Base-by-base conservation (phyloP, 1,140 invertebrate genomes). In the Acromyrmex charruanus region DNA sequence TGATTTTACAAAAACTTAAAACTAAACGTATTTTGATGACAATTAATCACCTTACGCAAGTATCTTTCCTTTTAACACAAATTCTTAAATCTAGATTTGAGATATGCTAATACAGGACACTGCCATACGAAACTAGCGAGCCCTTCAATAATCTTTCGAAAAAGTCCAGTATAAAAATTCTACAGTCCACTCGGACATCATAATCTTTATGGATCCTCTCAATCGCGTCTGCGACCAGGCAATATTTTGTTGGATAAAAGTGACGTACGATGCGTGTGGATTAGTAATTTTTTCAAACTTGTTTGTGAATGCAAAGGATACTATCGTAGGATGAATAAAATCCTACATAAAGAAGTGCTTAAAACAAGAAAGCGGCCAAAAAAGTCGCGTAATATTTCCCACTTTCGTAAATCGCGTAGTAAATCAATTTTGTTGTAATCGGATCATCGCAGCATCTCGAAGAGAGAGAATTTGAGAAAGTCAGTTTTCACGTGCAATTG, bases 231-330 rank as follows among this genome's bases (percentile, higher is more conserved):
- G 69, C 79, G 53, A 81, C 51, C 79, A 21, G 71, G 80, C 80
- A 84, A 84, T 84, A 84, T 84, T 84, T 84, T 61, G 80, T 68
- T 74, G 80, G 80, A 84, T 84, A 61, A 75, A 74, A 49, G 58
- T 74, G 80, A 75, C 69, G 69, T 84, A 75, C 80, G 80, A 39
- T 44, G 55, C 58, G 55, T 63, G 58, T 75, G 58, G 80, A 84
- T 84, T 84, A 84, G 18, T 61, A 84, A 61, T 74, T 75, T 82
- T 84, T 61, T 75, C 49, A 63, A 28, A 61, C 55, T 61, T 84
- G 80, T 84, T 84, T 84, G 80, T 39, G 55, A 74, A 58, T 39
- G 25, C 55, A 44, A 61, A 84, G 58, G 25, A 84, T 31, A 28
- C 69, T 31, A 21, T 10, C 77, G n/a, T 28, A 59, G 65, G 18